Evolutionary conservation across 1,140 invertebrate genomes (phyloP).

Genomic region (Ceratina japonica): DNA sequence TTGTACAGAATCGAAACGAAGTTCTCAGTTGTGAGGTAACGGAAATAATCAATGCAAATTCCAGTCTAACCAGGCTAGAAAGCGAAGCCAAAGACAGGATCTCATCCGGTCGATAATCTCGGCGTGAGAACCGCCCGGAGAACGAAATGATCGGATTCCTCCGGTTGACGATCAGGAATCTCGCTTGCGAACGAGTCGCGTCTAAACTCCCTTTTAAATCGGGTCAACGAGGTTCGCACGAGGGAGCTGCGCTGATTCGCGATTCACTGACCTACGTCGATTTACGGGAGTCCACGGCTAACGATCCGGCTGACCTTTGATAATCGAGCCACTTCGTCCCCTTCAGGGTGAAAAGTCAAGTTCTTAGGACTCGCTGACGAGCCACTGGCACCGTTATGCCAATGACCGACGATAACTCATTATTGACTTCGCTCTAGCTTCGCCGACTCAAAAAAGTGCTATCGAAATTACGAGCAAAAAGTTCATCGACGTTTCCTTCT

Average conservation of each 20-base stretch:
- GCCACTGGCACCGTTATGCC: slow-evolving; percentile 38
- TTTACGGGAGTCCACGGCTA: slow-evolving; percentile 46
- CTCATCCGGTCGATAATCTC: slow-evolving; percentile 35
- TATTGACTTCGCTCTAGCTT: slow-evolving; percentile 29
- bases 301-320: slow-evolving; percentile 50
- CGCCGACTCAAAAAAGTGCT: too few relatives aligned
- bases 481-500: background rate
- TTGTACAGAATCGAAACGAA: too few relatives aligned
- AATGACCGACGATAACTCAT: slow-evolving; percentile 47
- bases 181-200: slow-evolving; percentile 4
- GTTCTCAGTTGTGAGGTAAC: background rate
- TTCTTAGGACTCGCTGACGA: slow-evolving; percentile 3
- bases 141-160: background rate
- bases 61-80: background rate
- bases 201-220: slow-evolving; percentile 41
- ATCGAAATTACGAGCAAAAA: background rate
- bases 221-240: slow-evolving; percentile 56
- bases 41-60: slow-evolving; percentile 17
- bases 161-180: slow-evolving; percentile 4
- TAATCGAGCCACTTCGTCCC: slow-evolving; percentile 35
- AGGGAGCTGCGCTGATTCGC: slow-evolving; percentile 36
- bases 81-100: slow-evolving; percentile 1
- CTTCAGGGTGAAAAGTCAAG: slow-evolving; percentile 44
- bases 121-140: slow-evolving; percentile 50
- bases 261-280: slow-evolving; percentile 57